phyloP scores from a whole-genome alignment of 2,113 vertebrate genomes.

The Naja naja region DNA sequence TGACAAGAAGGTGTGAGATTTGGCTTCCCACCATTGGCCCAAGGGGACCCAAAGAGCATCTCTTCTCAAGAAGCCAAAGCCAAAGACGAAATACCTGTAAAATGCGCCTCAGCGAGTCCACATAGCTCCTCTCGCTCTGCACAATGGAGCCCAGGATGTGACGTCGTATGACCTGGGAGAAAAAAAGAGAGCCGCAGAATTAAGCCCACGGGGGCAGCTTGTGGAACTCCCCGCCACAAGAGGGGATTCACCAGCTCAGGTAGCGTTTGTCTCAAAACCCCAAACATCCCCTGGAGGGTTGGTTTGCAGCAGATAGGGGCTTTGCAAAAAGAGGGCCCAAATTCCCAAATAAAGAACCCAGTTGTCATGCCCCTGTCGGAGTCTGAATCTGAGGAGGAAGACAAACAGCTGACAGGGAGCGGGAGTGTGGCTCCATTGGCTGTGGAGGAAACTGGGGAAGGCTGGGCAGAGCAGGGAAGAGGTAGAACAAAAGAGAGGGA shows the following conservation, averaged over 20 bases:
- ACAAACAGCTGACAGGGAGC: no score
- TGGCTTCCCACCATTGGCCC: background rate
- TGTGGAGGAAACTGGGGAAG: no score
- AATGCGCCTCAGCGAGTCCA: constrained; percentile 86
- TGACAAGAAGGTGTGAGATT: background rate
- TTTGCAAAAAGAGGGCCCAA: no score
- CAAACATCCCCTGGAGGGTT: background rate
- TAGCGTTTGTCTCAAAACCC: background rate
- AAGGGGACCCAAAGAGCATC: background rate
- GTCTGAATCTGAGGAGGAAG: no score
- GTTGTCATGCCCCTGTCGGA: no score
- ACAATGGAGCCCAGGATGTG: constrained; percentile 93
- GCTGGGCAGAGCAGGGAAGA: no score
- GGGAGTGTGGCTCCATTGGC: no score
- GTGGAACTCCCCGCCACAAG: background rate
- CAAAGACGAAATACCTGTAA: constrained; percentile 74
- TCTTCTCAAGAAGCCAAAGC: background rate
- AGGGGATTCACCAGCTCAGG: background rate
- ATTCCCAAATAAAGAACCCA: no score
- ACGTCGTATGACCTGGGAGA: constrained; percentile 82
- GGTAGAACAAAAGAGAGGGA: no score
- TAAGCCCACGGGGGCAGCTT: background rate
- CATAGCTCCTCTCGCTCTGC: constrained; percentile 89
- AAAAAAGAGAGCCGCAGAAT: background rate
- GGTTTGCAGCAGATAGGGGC: no score